phyloP scores from a whole-genome alignment of 2,797 vertebrate species.

The Ceryle rudis region DNA sequence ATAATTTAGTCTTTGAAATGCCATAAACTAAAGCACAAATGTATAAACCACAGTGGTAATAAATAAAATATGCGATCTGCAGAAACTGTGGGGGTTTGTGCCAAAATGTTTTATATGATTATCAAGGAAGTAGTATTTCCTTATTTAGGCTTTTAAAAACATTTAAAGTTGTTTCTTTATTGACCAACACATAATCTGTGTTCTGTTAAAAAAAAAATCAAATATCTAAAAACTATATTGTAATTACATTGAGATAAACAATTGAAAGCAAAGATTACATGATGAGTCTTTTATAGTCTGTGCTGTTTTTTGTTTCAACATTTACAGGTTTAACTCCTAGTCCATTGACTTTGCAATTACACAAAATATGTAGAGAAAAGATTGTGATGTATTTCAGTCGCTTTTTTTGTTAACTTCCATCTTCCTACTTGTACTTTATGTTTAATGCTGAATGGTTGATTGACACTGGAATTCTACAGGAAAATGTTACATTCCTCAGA shows the following conservation, averaged over 20 bases:
- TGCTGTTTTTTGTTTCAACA: background rate
- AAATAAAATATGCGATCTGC: background rate
- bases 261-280: background rate
- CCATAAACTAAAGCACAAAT: background rate
- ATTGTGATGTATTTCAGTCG: background rate
- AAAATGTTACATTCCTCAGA: background rate
- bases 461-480: background rate
- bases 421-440: background rate
- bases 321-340: background rate
- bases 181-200: background rate
- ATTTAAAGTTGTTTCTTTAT: background rate
- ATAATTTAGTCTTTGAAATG: background rate
- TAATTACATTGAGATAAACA: background rate
- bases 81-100: background rate
- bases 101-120: background rate
- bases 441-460: background rate
- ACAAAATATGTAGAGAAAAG: background rate
- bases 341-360: background rate
- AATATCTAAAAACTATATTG: background rate
- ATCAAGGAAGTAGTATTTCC: background rate
- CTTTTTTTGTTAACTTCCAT: conserved; percentile 1
- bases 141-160: background rate
- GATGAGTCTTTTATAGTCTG: background rate
- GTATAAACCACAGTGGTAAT: background rate
- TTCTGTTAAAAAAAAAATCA: background rate